Base-by-base conservation (phyloP, 2,113 vertebrate species). In the Prunella himalayana region DNA sequence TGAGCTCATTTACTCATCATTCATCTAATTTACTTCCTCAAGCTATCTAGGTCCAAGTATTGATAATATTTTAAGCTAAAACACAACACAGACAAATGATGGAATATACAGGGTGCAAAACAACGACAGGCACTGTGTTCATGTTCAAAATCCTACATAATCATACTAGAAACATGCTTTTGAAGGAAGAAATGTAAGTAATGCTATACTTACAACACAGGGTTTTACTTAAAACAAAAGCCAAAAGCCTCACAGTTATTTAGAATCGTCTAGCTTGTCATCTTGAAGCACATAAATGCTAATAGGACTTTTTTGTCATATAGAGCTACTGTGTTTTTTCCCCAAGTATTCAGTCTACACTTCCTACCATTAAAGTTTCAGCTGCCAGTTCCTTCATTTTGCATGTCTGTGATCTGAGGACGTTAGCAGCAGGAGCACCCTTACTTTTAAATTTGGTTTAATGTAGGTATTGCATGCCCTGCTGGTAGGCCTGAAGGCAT, bases 361-460 rank as follows among this genome's bases (percentile, higher is more conserved):
- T 98, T 97, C 80, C 92, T 83, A 97, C 96, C 94, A 97, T 98
- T 98, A 97, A 98, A 96, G 97, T 98, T 98, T 97, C 97, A 98
- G 97, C 97, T 97, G 98, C 97, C 98, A 98, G 97, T 94, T 97
- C 94, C 97, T 97, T 98, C 97, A 95, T 98, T 98, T 98, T 98
- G 97, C 97, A 98, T 93, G 95, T 90, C 96, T 98, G 95, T 98
- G 98, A 98, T 98, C 97, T 98, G 95, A 98, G 95, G 87, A 96
- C 94, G 81, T 96, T 97, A 98, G 97, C 98, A 98, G 98, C 98
- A 96, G 98, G 98, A 97, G 95, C 96, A 98, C 97, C 98, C 98
- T 98, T 97, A 98, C 97, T 98, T 98, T 98, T 97, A 98, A 98
- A 98, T 98, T 98, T 98, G 96, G 97, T 97, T 98, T 97, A 98